Percentiles rank a stretch among this genome's conserved stretches.
Evolutionary conservation across 2,113 vertebrate genomes (phyloP).

Genomic region (Irena cyanogastra): DNA sequence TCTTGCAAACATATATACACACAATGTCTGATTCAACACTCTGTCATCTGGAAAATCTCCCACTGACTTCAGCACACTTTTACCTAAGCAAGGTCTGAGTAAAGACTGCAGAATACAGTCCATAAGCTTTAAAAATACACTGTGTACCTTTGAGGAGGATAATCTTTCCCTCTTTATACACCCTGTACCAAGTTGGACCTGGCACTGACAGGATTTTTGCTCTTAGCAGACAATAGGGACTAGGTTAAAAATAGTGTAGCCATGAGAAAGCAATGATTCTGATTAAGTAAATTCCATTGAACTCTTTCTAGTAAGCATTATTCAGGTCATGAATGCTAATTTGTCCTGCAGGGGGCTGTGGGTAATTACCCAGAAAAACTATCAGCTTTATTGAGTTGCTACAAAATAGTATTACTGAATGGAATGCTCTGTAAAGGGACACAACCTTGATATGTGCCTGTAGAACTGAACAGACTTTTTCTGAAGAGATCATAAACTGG

Average conservation of each 20-base stretch:
- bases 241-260: conserved; percentile 65
- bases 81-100: conserved; percentile 2
- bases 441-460: conserved; percentile 63
- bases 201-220: conserved; percentile 57
- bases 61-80: not conserved
- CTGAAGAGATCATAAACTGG: not conserved
- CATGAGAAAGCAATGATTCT: conserved; percentile 76
- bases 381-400: conserved; percentile 80
- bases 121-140: conserved; percentile 25
- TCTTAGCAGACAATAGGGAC: conserved; percentile 64
- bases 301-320: conserved; percentile 82
- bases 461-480: not conserved
- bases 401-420: conserved; percentile 72
- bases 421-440: conserved; percentile 65
- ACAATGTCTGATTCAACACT: conserved; percentile 19
- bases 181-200: conserved; percentile 52
- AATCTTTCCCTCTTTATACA: conserved; percentile 2
- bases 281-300: conserved; percentile 84
- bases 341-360: conserved; percentile 81
- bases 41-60: conserved; percentile 27
- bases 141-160: conserved; percentile 21
- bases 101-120: conserved; percentile 10
- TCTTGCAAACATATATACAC: not conserved
- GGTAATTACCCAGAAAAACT: conserved; percentile 83
- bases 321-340: conserved; percentile 84